Base-by-base conservation (phyloP, 2,888 invertebrate species). In the Rhaphigaster nebulosa region DNA sequence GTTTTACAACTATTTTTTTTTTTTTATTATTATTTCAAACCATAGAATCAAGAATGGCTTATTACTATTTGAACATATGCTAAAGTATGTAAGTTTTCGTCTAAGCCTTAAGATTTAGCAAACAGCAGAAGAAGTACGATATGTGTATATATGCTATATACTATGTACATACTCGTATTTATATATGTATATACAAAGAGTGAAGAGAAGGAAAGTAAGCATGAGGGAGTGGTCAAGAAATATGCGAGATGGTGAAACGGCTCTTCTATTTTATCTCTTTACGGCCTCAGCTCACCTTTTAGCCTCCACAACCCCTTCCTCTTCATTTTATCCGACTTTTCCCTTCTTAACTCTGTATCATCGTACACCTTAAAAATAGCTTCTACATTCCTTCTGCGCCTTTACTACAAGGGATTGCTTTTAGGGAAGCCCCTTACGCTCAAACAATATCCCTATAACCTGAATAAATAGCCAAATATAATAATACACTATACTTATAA, bases 261-360 rank as follows among this genome's bases (percentile, higher is more conserved):
- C 84, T 84, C 20, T 84, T 84, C 84, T 84, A 84, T 84, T 84
- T 84, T 84, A 84, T 84, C 84, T 84, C 84, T 84, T 84, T 84
- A 84, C n/a, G 41, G 45, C 84, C n/a, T n/a, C n/a, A 45, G 38
- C 84, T n/a, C 20, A 38, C 84, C 84, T 84, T 84, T 84, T 84
- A 84, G 84, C 84, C 38, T 84, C 45, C 84, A 15, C 84, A n/a
- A 50, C 12, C 84, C 8, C 84, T 84, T 84, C 45, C 45, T 45
- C 84, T 84, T 84, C 84, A 84, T 84, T 45, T 84, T 45, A 84
- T 84, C 84, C 38, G 26, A 50, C 45, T 84, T 84, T 84, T 84
- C 45, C 41, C 84, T 84, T n/a, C 84, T 84, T 84, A 26, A 84
- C 45, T 84, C 84, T 84, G n/a, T 84, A 84, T 84, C 84, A 45